A percentile compares a stretch with the other conserved stretches of the same genome.
phyloP scores from a whole-genome alignment of 2,797 vertebrate species.

The Takifugu ocellatus region DNA sequence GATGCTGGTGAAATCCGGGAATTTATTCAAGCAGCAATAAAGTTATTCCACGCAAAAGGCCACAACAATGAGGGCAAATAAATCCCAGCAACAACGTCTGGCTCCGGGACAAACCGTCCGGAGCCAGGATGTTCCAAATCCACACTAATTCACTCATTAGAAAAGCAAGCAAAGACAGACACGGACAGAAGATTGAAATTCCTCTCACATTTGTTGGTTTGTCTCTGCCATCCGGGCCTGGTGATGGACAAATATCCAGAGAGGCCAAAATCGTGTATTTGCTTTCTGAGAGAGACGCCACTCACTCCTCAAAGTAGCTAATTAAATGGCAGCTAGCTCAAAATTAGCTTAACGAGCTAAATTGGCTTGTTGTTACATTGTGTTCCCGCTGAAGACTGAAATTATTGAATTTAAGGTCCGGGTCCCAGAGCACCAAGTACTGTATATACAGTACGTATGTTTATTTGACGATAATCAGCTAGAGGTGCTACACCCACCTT shows the following conservation, averaged over 20 bases:
- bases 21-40: too few species aligned
- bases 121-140: not conserved
- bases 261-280: too few species aligned
- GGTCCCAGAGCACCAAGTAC: too few species aligned
- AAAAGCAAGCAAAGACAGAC: not conserved
- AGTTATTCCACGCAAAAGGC: not conserved
- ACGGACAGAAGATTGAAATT: not conserved
- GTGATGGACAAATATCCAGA: too few species aligned
- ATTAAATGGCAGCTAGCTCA: not conserved
- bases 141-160: not conserved
- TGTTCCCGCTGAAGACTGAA: too few species aligned
- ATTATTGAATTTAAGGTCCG: too few species aligned
- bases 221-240: too few species aligned
- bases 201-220: not conserved
- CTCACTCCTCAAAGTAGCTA: not conserved
- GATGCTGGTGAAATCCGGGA: too few species aligned
- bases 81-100: not conserved
- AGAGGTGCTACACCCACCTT: conserved; percentile 6
- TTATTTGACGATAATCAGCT: too few species aligned
- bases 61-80: not conserved
- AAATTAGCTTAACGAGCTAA: too few species aligned
- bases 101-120: not conserved
- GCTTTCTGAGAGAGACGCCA: not conserved
- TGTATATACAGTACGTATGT: too few species aligned
- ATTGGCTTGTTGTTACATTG: too few species aligned